Evolutionary conservation across 2,113 vertebrate species (phyloP), one percentile per base, ranked within the genome.

Genomic region (Epinephelus cyanopodus): DNA sequence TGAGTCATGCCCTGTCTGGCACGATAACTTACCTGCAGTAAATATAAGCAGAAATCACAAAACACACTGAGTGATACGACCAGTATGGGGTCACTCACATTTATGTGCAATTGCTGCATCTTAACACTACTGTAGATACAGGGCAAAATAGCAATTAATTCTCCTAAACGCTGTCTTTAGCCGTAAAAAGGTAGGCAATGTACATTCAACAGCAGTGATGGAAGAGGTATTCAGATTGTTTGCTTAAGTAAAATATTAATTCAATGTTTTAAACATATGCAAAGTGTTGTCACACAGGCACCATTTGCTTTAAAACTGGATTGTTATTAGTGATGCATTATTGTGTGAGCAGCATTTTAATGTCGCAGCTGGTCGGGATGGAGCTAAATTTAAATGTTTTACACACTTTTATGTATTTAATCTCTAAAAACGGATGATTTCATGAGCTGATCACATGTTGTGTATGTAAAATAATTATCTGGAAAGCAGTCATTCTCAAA

Each of bases 21-120:
- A 48, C 95, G 92, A 79, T 95, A 96, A 65, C 93, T 95, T 66
- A 96, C 92, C 95, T 96, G 83, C 53, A 88, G 72, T 18, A 81
- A 88, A 87, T 29, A 87, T 6, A 74, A 69, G 57, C 23, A 85
- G 17, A 74, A 68, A 72, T 82, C 8, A 91, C 45, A 61, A 84
- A 72, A 78, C 23, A 19, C 45, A 76, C 13, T 56, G 18, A 63
- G 15, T 37, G 56, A 67, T 54, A 18, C 5, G 27, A 10, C 39
- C 37, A 57, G 25, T 21, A 27, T 58, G 45, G 5, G 42, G 48
- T 29, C 50, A 33, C 13, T 53, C 14, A 25, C 21, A 37, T 57
- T 2, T 18, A 50, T 58, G 15, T 21, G 39, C 21, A 25, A 29
- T 29, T 53, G 12, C 47, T 68, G 15, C 8, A 54, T 66, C 48